These are phyloP conservation scores for Aporrectodea caliginosa DNA, from an alignment of 1,140 invertebrate genomes.

Conservation along the genomic window DNA sequence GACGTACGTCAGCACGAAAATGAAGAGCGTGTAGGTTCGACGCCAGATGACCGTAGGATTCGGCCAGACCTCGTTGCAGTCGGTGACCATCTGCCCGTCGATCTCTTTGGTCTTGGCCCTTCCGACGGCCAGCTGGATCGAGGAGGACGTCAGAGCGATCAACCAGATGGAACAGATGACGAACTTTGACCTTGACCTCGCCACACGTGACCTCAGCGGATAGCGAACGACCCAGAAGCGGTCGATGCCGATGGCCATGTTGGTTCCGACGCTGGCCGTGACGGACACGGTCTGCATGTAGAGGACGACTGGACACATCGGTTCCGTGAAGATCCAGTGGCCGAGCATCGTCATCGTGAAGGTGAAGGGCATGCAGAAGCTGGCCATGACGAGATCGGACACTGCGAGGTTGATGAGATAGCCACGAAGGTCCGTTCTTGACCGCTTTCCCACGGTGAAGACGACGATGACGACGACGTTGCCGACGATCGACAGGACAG, in stretches of 20 bases:
- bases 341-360: constrained; percentile 45
- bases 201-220: constrained; percentile 41
- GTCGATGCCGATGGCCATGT: constrained; percentile 53
- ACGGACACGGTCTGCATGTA: constrained; percentile 50
- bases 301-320: constrained; percentile 50
- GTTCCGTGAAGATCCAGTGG: constrained; percentile 49
- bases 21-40: constrained; percentile 55
- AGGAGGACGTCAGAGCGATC: constrained; percentile 49
- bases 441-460: constrained; percentile 44
- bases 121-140: constrained; percentile 55
- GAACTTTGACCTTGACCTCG: constrained; percentile 37
- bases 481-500: constrained; percentile 44
- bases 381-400: constrained; percentile 52
- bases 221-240: constrained; percentile 46
- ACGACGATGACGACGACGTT: constrained; percentile 49
- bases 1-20: constrained; percentile 59
- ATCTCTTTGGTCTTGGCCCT: constrained; percentile 36
- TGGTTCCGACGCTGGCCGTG: constrained; percentile 48
- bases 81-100: constrained; percentile 10
- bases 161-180: constrained; percentile 58
- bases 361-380: constrained; percentile 56
- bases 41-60: constrained; percentile 34
- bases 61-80: constrained; percentile 45
- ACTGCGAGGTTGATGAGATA: constrained; percentile 76
- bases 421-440: constrained; percentile 45